Percentiles rank a stretch among this genome's conserved stretches.
Conservation (phyloP, 2,888 invertebrate genomes). For the Stegana nigrithorax region DNA sequence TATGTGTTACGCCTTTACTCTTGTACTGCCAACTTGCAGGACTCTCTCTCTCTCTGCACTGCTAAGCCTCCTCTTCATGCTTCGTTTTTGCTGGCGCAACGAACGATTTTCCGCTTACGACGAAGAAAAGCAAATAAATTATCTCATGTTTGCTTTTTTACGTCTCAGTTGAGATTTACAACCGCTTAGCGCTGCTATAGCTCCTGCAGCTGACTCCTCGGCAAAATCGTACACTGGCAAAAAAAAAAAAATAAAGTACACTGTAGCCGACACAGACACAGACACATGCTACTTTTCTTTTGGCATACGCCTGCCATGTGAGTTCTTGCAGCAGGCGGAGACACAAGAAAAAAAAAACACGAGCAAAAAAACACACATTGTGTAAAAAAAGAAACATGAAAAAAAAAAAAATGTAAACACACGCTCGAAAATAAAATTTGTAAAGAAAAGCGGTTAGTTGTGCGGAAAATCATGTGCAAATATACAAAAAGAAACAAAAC, state of each 20-base stretch:
- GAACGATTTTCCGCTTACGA: slow-evolving; percentile 16
- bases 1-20: background rate
- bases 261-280: no score
- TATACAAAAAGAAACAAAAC: background rate
- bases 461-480: slow-evolving; percentile 19
- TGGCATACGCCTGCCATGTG: no score
- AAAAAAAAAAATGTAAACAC: no score
- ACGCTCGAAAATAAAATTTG: slow-evolving; percentile 11
- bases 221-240: background rate
- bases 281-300: no score
- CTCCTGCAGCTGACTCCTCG: background rate
- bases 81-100: background rate
- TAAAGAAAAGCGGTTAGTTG: slow-evolving; percentile 17
- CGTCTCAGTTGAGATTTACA: slow-evolving; percentile 20
- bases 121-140: slow-evolving; percentile 18
- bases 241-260: no score
- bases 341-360: no score
- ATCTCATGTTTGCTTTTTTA: slow-evolving; percentile 19
- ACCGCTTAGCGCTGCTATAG: slow-evolving; percentile 8
- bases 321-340: no score
- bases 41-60: background rate
- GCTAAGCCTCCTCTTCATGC: background rate
- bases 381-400: no score
- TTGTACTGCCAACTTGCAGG: background rate
- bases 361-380: no score